Conservation (phyloP, 2,888 invertebrate genomes). For the Cyclophora albipunctata region DNA sequence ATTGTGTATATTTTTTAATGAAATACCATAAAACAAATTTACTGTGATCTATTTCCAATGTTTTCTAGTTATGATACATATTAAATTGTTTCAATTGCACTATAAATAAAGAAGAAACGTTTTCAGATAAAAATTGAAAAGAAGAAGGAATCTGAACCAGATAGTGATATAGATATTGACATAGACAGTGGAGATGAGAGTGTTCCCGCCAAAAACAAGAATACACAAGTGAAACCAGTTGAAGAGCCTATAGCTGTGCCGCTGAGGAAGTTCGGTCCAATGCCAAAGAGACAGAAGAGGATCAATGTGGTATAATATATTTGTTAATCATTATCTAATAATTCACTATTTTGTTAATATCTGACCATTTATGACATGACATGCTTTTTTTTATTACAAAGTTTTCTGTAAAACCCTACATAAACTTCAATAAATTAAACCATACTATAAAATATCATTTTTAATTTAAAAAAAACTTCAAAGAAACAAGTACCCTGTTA, state of each 20-base stretch:
- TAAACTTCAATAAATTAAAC: too few relatives aligned
- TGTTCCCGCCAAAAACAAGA: slow-evolving; percentile 4
- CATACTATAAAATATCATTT: too few relatives aligned
- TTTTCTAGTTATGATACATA: too few relatives aligned
- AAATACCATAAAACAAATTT: too few relatives aligned
- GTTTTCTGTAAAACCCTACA: too few relatives aligned
- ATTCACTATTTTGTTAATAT: not conserved
- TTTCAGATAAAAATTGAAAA: slow-evolving; percentile 69
- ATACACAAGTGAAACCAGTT: slow-evolving; percentile 13
- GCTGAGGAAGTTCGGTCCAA: slow-evolving; percentile 54
- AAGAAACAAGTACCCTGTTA: too few relatives aligned
- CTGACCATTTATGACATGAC: not conserved
- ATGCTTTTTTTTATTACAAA: too few relatives aligned
- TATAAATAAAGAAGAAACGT: not conserved
- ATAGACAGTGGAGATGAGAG: slow-evolving; percentile 69
- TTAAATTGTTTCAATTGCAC: not conserved
- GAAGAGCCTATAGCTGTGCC: slow-evolving; percentile 49
- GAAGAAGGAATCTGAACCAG: slow-evolving; percentile 61
- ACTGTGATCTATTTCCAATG: too few relatives aligned
- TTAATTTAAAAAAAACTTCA: too few relatives aligned
- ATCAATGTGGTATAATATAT: slow-evolving; percentile 50
- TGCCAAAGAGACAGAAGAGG: slow-evolving; percentile 68
- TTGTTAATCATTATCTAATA: slow-evolving; percentile 26
- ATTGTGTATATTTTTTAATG: not conserved
- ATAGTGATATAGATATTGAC: slow-evolving; percentile 77